Evolutionary conservation across 2,113 vertebrate species (phyloP).

Genomic region (Cynoglossus semilaevis): DNA sequence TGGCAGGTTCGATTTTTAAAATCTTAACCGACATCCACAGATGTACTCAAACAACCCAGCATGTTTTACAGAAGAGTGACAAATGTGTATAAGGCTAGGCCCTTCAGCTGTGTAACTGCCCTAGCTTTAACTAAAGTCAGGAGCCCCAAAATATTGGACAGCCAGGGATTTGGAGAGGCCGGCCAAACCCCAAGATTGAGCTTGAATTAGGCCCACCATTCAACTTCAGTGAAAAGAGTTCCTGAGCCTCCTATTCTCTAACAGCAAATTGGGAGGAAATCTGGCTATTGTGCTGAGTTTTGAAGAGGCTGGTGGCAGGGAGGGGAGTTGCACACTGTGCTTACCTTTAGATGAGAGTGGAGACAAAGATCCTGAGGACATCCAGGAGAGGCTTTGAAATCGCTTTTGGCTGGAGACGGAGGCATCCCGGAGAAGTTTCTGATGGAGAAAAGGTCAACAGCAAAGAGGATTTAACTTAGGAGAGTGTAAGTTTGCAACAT

Average conservation of each 20-base stretch:
- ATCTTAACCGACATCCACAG: slow-evolving; percentile 36
- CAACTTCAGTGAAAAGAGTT: slow-evolving; percentile 84
- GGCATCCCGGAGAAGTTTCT: slow-evolving; percentile 47
- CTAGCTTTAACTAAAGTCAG: slow-evolving; percentile 91
- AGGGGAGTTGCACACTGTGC: slow-evolving; percentile 72
- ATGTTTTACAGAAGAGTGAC: slow-evolving; percentile 42
- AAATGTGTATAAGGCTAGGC: slow-evolving; percentile 48
- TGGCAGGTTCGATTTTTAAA: slow-evolving; percentile 27
- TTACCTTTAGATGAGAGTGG: slow-evolving; percentile 82
- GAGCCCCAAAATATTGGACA: slow-evolving; percentile 81
- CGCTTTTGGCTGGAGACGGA: slow-evolving; percentile 60
- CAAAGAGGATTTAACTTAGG: slow-evolving; percentile 29
- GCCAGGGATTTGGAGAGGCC: slow-evolving; percentile 85
- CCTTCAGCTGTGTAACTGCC: slow-evolving; percentile 80
- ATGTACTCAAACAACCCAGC: slow-evolving; percentile 66
- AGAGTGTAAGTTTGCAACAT: slow-evolving; percentile 2
- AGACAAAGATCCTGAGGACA: slow-evolving; percentile 75
- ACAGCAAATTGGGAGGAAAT: slow-evolving; percentile 87
- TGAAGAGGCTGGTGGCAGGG: slow-evolving; percentile 76
- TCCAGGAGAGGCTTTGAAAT: slow-evolving; percentile 74
- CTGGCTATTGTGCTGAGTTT: slow-evolving; percentile 87
- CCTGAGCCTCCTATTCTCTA: slow-evolving; percentile 82
- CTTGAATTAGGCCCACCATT: slow-evolving; percentile 89
- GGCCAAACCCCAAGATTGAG: slow-evolving; percentile 83
- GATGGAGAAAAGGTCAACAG: slow-evolving; percentile 59